These are phyloP conservation scores for Chaetorhynchus papuensis DNA, from an alignment of 2,113 vertebrate genomes.

Conservation along the genomic window DNA sequence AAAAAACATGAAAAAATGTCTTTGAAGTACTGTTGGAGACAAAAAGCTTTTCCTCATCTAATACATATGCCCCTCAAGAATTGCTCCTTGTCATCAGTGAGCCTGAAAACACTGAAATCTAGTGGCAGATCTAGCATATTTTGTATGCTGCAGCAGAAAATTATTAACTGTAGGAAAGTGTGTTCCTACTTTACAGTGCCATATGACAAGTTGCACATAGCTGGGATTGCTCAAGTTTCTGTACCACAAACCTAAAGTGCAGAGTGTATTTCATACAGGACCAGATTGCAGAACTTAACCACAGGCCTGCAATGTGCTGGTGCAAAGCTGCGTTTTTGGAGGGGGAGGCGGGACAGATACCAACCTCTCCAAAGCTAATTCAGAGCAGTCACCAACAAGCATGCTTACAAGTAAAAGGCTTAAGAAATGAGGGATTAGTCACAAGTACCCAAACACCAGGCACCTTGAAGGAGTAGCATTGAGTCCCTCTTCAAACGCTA, in stretches of 20 bases:
- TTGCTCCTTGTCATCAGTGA: background rate
- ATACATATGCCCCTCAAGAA: background rate
- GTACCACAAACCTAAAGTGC: slow-evolving; percentile 23
- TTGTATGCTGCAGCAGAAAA: background rate
- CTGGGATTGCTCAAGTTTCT: slow-evolving; percentile 41
- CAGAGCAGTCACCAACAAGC: background rate
- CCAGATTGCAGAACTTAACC: slow-evolving; percentile 54
- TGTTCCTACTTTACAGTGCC: background rate
- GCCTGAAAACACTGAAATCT: background rate
- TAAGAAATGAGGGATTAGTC: background rate
- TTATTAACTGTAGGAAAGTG: background rate
- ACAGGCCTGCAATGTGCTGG: background rate
- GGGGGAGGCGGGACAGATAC: background rate
- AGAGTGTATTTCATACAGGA: slow-evolving; percentile 18
- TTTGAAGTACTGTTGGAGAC: background rate
- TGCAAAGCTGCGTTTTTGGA: background rate
- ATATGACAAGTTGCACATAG: slow-evolving; percentile 18
- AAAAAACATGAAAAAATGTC: background rate
- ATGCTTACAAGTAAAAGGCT: background rate
- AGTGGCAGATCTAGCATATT: background rate
- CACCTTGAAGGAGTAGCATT: accelerated
- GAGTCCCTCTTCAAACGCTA: background rate
- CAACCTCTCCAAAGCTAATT: background rate
- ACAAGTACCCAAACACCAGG: background rate
- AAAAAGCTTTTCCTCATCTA: background rate